A percentile compares a stretch with the other conserved stretches of the same genome.
Evolutionary conservation across 1,140 invertebrate species (phyloP).

Genomic region (Megathymus violae): DNA sequence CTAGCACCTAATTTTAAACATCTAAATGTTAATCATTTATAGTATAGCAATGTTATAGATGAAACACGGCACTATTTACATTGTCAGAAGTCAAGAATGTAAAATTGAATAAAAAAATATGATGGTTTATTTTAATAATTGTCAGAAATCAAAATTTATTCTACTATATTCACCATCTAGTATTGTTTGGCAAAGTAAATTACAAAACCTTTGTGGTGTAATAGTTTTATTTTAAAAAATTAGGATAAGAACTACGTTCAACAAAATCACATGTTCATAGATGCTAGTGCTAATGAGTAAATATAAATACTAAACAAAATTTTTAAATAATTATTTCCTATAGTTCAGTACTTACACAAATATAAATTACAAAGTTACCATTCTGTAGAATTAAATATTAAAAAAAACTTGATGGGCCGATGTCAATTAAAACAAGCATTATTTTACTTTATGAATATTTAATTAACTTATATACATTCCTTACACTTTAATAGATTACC

Average conservation of each 20-base stretch:
- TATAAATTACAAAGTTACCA: neutral
- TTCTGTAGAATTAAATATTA: no score
- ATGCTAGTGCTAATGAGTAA: conserved; percentile 1
- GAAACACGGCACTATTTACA: no score
- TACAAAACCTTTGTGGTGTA: neutral
- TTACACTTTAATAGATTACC: conserved; percentile 58
- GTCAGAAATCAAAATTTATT: no score
- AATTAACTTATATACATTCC: conserved; percentile 81
- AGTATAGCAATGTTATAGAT: no score
- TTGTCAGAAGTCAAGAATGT: no score
- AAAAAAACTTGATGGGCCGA: conserved; percentile 10
- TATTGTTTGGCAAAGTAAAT: conserved; percentile 10
- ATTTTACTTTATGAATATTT: conserved; percentile 63
- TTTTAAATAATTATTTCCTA: neutral
- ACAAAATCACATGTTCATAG: conserved; percentile 9
- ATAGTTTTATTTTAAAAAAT: conserved; percentile 17
- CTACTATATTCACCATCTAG: no score
- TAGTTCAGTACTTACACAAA: neutral
- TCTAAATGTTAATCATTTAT: no score
- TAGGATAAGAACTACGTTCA: conserved; percentile 8
- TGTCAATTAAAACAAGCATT: conserved; percentile 48
- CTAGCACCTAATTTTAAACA: no score
- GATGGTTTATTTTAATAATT: no score
- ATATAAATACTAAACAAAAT: conserved; percentile 10
- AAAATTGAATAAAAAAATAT: no score